Conservation (phyloP, 2,797 vertebrate species). For the Gymnothorax reevesii region DNA sequence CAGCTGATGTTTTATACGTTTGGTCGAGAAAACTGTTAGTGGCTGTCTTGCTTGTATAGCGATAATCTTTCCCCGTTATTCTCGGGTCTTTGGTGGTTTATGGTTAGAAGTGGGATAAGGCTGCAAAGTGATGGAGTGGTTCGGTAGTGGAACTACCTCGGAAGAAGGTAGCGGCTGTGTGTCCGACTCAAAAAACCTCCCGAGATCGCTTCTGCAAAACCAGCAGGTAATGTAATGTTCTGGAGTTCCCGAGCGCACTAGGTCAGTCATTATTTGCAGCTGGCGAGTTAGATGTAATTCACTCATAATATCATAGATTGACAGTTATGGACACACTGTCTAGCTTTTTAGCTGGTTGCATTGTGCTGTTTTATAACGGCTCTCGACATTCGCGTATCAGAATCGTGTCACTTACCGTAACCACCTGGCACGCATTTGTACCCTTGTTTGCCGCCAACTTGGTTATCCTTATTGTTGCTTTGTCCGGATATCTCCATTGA, state of each 20-base stretch:
- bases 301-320: not conserved
- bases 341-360: not conserved
- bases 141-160: slow-evolving; percentile 44
- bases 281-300: not conserved
- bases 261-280: not conserved
- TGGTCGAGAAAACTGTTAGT: slow-evolving; percentile 16
- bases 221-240: slow-evolving; percentile 38
- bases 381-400: not conserved
- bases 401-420: not conserved
- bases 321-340: not conserved
- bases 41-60: not conserved
- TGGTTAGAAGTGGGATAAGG: not conserved
- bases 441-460: not conserved
- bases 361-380: not conserved
- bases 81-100: not conserved
- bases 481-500: not conserved
- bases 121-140: slow-evolving; percentile 70
- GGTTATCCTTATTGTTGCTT: not conserved
- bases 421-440: not conserved
- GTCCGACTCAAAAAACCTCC: slow-evolving; percentile 36
- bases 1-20: slow-evolving; percentile 31
- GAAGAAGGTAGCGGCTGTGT: slow-evolving; percentile 40
- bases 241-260: not conserved
- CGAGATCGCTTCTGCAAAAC: slow-evolving; percentile 29
- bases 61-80: not conserved